phyloP scores from a whole-genome alignment of 2,888 invertebrate genomes.

The Pyrochroa serraticornis region DNA sequence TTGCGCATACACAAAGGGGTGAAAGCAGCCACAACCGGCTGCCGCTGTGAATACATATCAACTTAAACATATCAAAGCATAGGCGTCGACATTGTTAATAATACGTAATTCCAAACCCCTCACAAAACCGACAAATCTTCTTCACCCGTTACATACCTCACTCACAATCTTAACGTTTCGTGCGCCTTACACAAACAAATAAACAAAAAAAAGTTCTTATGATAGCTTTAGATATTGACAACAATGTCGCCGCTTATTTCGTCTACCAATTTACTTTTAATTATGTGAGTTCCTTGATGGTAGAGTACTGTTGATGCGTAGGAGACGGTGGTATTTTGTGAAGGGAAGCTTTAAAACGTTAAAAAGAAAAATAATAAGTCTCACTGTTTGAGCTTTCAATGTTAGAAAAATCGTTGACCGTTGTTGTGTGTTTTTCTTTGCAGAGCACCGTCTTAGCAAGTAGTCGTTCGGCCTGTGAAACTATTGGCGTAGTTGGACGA shows the following conservation, averaged over 20 bases:
- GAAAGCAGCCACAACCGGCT: constrained; percentile 37
- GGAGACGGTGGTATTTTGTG: constrained; percentile 14
- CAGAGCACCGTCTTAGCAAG: constrained; percentile 50
- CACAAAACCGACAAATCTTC: not conserved
- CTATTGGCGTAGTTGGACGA: not conserved
- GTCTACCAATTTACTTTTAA: constrained; percentile 2
- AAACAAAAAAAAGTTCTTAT: constrained; percentile 32
- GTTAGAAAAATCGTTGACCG: constrained; percentile 21
- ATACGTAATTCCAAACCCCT: not conserved
- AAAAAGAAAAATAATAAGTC: constrained; percentile 11
- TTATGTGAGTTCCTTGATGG: constrained; percentile 13
- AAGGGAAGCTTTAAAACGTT: constrained; percentile 2
- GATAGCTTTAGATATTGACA: constrained; percentile 26
- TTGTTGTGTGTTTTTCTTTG: constrained; percentile 27
- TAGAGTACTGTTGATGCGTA: not conserved
- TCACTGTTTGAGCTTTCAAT: constrained; percentile 22
- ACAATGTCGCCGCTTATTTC: constrained; percentile 18
- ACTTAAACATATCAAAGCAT: constrained; percentile 34
- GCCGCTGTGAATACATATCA: constrained; percentile 40
- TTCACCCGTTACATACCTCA: not conserved
- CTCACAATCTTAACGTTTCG: not conserved
- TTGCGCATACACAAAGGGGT: constrained; percentile 25
- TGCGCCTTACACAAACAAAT: constrained; percentile 15
- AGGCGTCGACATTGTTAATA: constrained; percentile 23
- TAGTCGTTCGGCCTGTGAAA: constrained; percentile 52